A percentile compares a stretch with the other conserved stretches of the same genome.
These are phyloP conservation scores for Brachylomia viminalis DNA, from an alignment of 2,888 invertebrate genomes.

Conservation along the genomic window DNA sequence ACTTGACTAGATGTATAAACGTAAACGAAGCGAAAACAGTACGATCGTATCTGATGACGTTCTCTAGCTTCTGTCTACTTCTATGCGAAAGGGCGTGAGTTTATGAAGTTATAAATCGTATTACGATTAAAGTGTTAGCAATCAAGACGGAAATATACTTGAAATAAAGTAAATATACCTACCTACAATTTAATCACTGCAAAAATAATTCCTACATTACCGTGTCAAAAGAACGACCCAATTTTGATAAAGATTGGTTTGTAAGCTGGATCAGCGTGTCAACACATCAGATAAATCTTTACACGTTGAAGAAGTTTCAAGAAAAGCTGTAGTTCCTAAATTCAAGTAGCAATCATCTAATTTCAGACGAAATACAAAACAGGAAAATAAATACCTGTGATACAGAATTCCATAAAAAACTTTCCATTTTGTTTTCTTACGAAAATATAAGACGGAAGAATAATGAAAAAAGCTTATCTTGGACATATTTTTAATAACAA, in stretches of 20 bases:
- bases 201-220: too few relatives aligned
- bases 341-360: neutral
- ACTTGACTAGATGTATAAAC: too few relatives aligned
- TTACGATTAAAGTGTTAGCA: too few relatives aligned
- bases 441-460: constrained; percentile 45
- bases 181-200: too few relatives aligned
- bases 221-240: neutral
- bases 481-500: constrained; percentile 54
- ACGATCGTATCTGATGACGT: too few relatives aligned
- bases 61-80: too few relatives aligned
- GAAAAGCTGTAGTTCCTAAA: neutral
- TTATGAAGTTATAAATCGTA: too few relatives aligned
- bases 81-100: too few relatives aligned
- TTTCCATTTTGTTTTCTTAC: constrained; percentile 39
- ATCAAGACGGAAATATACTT: neutral
- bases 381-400: constrained; percentile 36
- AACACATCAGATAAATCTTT: neutral
- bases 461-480: constrained; percentile 59
- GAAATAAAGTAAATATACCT: neutral
- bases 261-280: neutral
- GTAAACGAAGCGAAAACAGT: too few relatives aligned
- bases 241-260: neutral
- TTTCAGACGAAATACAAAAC: constrained; percentile 9
- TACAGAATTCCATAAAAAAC: constrained; percentile 6
- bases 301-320: neutral